Conservation (phyloP, 2,797 vertebrate species). For the Hozukius guyotensis region DNA sequence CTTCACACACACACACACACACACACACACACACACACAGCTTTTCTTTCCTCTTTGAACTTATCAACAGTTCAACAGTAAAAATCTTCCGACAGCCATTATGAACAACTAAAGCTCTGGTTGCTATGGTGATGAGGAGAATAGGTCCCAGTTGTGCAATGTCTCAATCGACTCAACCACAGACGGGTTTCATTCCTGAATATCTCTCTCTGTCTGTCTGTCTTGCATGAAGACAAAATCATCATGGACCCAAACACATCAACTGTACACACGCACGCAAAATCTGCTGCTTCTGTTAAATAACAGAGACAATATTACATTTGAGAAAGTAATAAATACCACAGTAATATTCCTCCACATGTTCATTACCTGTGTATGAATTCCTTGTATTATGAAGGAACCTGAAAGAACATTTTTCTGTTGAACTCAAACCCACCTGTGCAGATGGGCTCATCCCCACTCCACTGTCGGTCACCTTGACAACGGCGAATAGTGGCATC, state of each 20-base stretch:
- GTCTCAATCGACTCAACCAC: slow-evolving; percentile 58
- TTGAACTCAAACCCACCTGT: slow-evolving; percentile 75
- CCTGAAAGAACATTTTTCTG: neutral
- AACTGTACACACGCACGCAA: neutral
- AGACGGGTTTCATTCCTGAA: slow-evolving; percentile 55
- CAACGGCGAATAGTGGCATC: slow-evolving; percentile 83
- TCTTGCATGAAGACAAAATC: slow-evolving; percentile 22
- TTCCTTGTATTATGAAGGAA: neutral
- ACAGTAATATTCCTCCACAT: neutral
- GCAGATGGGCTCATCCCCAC: slow-evolving; percentile 83
- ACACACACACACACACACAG: neutral
- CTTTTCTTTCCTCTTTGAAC: slow-evolving; percentile 23
- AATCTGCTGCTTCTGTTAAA: neutral
- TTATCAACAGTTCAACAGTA: slow-evolving; percentile 36
- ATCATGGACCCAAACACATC: neutral
- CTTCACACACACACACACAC: neutral
- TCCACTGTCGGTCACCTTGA: slow-evolving; percentile 89
- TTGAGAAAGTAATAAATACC: neutral
- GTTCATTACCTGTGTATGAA: neutral
- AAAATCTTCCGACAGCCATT: slow-evolving; percentile 39
- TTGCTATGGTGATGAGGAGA: slow-evolving; percentile 73
- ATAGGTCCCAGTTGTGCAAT: slow-evolving; percentile 67
- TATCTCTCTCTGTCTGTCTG: neutral
- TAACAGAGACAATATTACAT: neutral
- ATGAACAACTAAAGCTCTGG: slow-evolving; percentile 50